A percentile compares a stretch with the other conserved stretches of the same genome.
Evolutionary conservation across 2,888 invertebrate species (phyloP).

Genomic region (Vandiemenella viatica): DNA sequence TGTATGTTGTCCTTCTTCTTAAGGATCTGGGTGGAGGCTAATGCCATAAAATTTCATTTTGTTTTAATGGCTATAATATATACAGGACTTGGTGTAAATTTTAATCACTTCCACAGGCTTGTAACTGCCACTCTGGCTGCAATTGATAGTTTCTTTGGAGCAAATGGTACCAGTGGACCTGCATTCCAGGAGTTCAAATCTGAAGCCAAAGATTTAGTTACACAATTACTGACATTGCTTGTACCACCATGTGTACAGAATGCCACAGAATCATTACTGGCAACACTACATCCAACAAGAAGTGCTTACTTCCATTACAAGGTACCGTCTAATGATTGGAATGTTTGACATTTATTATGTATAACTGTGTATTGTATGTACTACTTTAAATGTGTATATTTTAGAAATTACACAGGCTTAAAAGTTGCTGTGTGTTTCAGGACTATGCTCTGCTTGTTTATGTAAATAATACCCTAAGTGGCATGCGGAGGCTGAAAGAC

Average conservation of each 20-base stretch:
- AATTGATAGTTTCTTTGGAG: not conserved
- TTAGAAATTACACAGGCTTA: not conserved
- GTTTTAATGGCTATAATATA: no score
- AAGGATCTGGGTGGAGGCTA: no score
- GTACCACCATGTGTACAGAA: conserved; percentile 56
- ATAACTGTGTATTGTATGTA: no score
- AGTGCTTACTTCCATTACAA: conserved; percentile 73
- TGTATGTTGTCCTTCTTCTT: no score
- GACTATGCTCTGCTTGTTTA: conserved; percentile 74
- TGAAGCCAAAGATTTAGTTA: conserved; percentile 39
- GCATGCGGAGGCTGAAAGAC: conserved; percentile 45
- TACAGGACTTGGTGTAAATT: no score
- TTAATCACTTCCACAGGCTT: no score
- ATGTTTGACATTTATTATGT: no score
- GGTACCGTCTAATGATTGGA: conserved; percentile 36
- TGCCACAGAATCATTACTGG: conserved; percentile 67
- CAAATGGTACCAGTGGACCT: not conserved
- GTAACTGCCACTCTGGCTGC: not conserved
- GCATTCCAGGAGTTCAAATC: not conserved
- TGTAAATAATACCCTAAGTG: conserved; percentile 37
- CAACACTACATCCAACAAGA: conserved; percentile 59
- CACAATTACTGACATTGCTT: conserved; percentile 48
- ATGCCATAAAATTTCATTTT: no score
- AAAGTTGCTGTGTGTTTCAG: conserved; percentile 28
- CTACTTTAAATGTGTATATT: not conserved